Conservation (phyloP, 2,888 invertebrate species). For the Latheticus oryzae region DNA sequence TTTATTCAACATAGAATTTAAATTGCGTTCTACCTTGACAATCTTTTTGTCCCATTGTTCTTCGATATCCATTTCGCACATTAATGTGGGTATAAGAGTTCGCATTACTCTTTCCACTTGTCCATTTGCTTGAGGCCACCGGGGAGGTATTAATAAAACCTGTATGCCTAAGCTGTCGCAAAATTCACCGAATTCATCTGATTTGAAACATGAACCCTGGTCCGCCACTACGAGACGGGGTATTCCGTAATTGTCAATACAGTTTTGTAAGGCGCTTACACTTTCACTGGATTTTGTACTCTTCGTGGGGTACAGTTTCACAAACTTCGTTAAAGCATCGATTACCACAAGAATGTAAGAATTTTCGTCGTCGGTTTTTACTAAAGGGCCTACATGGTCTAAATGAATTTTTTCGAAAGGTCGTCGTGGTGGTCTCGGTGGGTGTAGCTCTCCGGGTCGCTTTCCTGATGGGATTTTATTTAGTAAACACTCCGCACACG, state of each 20-base stretch:
- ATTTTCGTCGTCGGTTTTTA: conserved; percentile 54
- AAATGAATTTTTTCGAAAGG: conserved; percentile 63
- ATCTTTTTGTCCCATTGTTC: too few species aligned
- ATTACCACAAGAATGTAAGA: conserved; percentile 57
- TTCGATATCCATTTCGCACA: neutral
- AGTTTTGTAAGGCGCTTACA: too few species aligned
- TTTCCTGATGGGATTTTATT: conserved; percentile 52
- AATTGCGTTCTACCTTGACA: too few species aligned
- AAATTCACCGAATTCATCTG: too few species aligned
- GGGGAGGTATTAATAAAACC: too few species aligned
- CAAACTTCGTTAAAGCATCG: conserved; percentile 49
- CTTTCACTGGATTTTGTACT: conserved; percentile 15
- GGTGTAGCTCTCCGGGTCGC: conserved; percentile 58
- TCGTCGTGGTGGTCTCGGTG: conserved; percentile 59
- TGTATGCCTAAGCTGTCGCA: too few species aligned
- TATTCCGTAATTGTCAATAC: too few species aligned
- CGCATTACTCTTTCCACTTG: conserved; percentile 46
- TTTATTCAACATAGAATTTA: too few species aligned
- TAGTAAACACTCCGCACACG: conserved; percentile 61
- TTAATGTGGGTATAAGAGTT: conserved; percentile 53
- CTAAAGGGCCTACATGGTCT: conserved; percentile 63
- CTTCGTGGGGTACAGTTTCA: conserved; percentile 7
- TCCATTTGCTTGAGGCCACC: too few species aligned
- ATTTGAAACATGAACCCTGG: too few species aligned
- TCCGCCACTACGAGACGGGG: too few species aligned